Evolutionary conservation across 2,888 invertebrate genomes (phyloP), one percentile per base, ranked within the genome.

Genomic region (Chrysina gloriosa): DNA sequence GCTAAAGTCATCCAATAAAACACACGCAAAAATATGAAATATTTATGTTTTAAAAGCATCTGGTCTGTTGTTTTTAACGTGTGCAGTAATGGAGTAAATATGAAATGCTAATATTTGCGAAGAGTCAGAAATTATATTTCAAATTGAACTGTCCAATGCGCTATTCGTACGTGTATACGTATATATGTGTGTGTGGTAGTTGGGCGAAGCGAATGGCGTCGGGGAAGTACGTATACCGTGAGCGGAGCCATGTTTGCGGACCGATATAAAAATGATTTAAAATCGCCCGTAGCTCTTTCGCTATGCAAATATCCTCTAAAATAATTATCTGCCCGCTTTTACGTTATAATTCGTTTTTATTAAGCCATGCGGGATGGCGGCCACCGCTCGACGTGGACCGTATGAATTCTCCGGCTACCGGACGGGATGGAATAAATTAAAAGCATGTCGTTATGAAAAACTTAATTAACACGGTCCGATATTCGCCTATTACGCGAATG

Each of bases 41-140:
- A 79, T 79, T 77, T 76, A 77, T 76, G 70, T 70, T 71, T 75
- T 74, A 76, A 77, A 77, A 74, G 74, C 74, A 73, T 75, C 74
- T 77, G 79, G 76, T 74, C 75, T 73, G 71, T 71, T 72, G 74
- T 73, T 73, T 75, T 74, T 75, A 75, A 74, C 77, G 77, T 79
- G 80, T 80, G 81, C 79, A 76, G 77, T 81, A 81, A 81, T 79
- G 78, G 80, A 77, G 81, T 80, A 80, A 81, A 82, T 81, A 81
- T 81, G 81, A 82, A 80, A 80, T 81, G 82, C 81, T 81, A 82
- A 82, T 82, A 80, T 82, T 82, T 81, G 79, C 75, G 76, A 78
- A 81, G 79, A 74, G 71, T 63, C 58, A 70, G 70, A 80, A 81
- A 81, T 82, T 81, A 81, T 80, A 79, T 81, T 82, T 79, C 71